phyloP scores from a whole-genome alignment of 2,797 vertebrate genomes.

The Eulemur rubriventer region DNA sequence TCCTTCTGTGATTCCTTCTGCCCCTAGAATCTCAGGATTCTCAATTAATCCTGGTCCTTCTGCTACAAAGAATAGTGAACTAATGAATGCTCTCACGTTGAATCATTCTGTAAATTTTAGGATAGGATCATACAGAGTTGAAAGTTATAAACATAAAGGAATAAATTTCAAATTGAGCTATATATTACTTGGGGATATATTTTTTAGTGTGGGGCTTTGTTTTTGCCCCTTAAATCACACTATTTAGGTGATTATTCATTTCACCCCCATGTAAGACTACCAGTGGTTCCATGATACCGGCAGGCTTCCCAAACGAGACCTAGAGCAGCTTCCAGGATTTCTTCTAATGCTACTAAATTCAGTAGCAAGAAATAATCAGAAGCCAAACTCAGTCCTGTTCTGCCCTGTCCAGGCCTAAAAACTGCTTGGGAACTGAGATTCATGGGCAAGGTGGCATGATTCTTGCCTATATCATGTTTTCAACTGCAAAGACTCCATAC shows the following conservation, averaged over 20 bases:
- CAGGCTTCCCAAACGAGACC: not conserved
- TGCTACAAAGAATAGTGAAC: not conserved
- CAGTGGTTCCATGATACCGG: not conserved
- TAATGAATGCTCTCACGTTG: not conserved
- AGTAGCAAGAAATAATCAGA: not conserved
- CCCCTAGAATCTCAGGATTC: not conserved
- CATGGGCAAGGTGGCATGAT: not conserved
- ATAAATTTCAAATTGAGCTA: slow-evolving; percentile 16
- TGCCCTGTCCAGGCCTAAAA: not conserved
- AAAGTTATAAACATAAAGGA: slow-evolving; percentile 18
- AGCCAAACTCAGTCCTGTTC: not conserved
- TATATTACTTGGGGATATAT: not conserved
- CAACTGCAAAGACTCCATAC: not conserved
- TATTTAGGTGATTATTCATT: not conserved
- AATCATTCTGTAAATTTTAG: not conserved
- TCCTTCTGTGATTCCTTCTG: not conserved
- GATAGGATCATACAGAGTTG: not conserved
- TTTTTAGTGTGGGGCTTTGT: not conserved
- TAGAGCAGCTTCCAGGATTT: not conserved
- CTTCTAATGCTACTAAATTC: not conserved
- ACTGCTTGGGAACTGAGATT: not conserved
- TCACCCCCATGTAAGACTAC: not conserved
- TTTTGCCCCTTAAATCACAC: not conserved
- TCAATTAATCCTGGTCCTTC: not conserved
- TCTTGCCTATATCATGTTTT: not conserved